Evolutionary conservation across 2,797 vertebrate species (phyloP), one percentile per base, ranked within the genome.

Genomic region (Hemibagrus guttatus): DNA sequence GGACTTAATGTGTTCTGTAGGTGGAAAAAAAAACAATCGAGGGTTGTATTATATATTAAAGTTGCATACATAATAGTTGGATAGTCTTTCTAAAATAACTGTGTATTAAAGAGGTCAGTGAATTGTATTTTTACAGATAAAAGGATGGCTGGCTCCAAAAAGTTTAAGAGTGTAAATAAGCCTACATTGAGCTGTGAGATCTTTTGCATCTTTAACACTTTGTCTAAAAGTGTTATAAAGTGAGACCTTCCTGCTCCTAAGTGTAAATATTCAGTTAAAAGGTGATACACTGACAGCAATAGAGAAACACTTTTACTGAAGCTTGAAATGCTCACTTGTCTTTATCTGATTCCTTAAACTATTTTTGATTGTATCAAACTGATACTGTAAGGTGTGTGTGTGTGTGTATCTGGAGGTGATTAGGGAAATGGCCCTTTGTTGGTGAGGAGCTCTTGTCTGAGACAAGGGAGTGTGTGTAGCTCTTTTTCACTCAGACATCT

Each of bases 381-480:
- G 46, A 49, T 49, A 49, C 46, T 49, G 46, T 49, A 49, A 49
- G 9, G 46, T 49, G 58, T 80, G 35, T 80, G 56, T 59, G 83
- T 69, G 82, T 35, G 31, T 80, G 39, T 86, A 76, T 87, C 4
- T 80, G 23, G 12, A 56, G 14, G 63, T 79, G 84, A 79, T 64
- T 84, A n/a, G 72, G 63, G 85, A 69, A 81, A 76, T 86, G 81
- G 92, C 93, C 90, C 95, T 95, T 95, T 89, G 94, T 95, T 94
- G 96, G 95, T 95, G 93, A 90, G 90, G 54, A 76, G 66, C 61
- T 52, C 2, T 39, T 92, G 92, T 92, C 92, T 93, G 93, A 91
- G 92, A 91, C 91, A 52, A 93, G 89, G 88, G 91, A 93, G 93
- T 91, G 93, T 90, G 91, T 94, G 93, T 94, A 94, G 94, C 94